phyloP scores from a whole-genome alignment of 2,797 vertebrate genomes.

The Enteromius afrohamiltoni region DNA sequence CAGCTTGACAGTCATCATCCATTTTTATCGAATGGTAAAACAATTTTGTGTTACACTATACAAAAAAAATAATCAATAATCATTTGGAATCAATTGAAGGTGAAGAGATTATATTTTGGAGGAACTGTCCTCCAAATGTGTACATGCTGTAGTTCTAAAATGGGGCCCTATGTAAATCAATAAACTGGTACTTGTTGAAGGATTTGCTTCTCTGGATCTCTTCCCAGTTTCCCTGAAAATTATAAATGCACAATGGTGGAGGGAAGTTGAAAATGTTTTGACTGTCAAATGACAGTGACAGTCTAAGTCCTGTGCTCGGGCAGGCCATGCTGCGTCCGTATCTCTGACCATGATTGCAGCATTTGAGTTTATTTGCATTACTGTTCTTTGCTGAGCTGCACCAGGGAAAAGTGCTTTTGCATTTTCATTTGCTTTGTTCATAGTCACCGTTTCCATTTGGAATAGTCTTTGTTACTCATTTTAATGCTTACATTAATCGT shows the following conservation, averaged over 20 bases:
- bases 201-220: constrained; percentile 62
- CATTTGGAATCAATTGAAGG: not conserved
- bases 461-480: constrained; percentile 61
- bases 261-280: constrained; percentile 75
- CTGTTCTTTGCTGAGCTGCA: constrained; percentile 68
- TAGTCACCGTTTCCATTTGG: constrained; percentile 64
- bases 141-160: constrained; percentile 5
- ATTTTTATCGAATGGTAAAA: not conserved
- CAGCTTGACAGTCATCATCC: not conserved
- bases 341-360: constrained; percentile 74
- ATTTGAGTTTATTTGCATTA: constrained; percentile 77
- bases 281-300: constrained; percentile 79
- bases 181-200: constrained; percentile 49
- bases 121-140: not conserved
- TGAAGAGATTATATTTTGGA: not conserved
- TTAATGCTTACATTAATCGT: not conserved
- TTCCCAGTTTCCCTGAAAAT: constrained; percentile 80
- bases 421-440: constrained; percentile 78
- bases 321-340: constrained; percentile 63
- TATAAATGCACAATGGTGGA: constrained; percentile 75
- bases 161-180: constrained; percentile 36
- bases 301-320: constrained; percentile 64
- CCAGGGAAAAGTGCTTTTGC: constrained; percentile 75
- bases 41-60: not conserved
- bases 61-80: not conserved